Base-by-base conservation (phyloP, 2,113 vertebrate genomes). In the Crotalus viridis region DNA sequence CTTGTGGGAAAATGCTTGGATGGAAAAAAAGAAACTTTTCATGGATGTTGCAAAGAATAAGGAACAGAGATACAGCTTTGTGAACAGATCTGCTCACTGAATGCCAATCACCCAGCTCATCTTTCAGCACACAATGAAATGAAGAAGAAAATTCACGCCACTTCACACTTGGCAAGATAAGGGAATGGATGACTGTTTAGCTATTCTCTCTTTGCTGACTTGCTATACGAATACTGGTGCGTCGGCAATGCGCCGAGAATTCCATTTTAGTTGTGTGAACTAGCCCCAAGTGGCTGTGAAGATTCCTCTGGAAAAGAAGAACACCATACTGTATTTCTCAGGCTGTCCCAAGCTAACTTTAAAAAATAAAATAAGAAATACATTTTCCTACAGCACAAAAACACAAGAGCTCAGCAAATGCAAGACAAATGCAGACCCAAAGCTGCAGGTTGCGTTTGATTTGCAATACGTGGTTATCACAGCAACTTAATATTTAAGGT, bases 401-500 rank as follows among this genome's bases (percentile, higher is more conserved):
- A 90, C 2, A 43, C 85, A 94, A 94, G 91, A n/a, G 74, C 94
- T 97, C 93, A 93, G 95, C 87, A 57, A 95, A 92, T 86, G 87
- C 57, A 95, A 93, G 94, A 92, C 95, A 91, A 89, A 92, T 90
- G 92, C 1, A 92, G 95, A 95, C 97, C 95, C 94, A 92, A 95
- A 69, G n/a, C 4, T 28, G 92, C 95, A 95, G 87, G 88, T 93
- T 94, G 90, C 9, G 10, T 1, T 57, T 88, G 48, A 43, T 93
- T 81, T 89, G 26, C 5, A 26, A 52, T 91, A 91, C 91, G 0
- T 91, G 51, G 90, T 91, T 52, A 95, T 95, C 96, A 97, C 93
- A 91, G 87, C n/a, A 88, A 87, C 95, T 96, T 96, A 88, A 93
- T 93, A 96, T 94, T 91, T 91, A 15, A 15, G 64, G 4, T 33